Percentiles rank a stretch among this genome's conserved stretches.
These are phyloP conservation scores for Vanacampus margaritifer DNA, from an alignment of 2,113 vertebrate genomes.

Conservation along the genomic window DNA sequence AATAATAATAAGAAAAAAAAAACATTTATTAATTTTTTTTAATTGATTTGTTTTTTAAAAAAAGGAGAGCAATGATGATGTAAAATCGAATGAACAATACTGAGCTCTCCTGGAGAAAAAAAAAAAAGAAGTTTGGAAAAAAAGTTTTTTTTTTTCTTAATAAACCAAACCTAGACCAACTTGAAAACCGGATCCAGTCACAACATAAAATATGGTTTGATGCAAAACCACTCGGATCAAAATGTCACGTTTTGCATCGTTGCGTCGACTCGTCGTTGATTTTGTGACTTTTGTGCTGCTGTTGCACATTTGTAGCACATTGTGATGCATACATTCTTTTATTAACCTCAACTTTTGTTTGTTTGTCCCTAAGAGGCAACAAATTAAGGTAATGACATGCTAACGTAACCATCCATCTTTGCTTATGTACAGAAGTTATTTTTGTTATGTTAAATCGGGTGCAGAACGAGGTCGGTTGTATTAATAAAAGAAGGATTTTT, in stretches of 20 bases:
- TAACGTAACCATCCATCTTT: background rate
- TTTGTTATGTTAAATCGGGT: background rate
- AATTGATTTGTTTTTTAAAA: too few relatives aligned
- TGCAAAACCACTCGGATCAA: too few relatives aligned
- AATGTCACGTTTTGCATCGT: too few relatives aligned
- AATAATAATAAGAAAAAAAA: too few relatives aligned
- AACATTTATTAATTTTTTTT: too few relatives aligned
- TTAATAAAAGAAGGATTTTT: constrained; percentile 6
- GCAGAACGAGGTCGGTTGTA: background rate
- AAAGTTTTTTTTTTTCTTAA: background rate
- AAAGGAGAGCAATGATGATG: too few relatives aligned
- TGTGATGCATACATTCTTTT: background rate
- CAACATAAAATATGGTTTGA: too few relatives aligned
- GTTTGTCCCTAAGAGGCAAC: background rate
- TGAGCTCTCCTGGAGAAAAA: too few relatives aligned
- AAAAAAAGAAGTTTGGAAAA: background rate
- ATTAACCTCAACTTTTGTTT: background rate
- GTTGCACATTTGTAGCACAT: background rate
- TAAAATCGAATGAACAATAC: too few relatives aligned
- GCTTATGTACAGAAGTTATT: background rate
- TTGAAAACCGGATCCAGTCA: background rate
- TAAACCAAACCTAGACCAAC: background rate
- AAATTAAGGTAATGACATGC: background rate
- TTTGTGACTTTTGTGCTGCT: background rate
- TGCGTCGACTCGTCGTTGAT: background rate